Conservation (phyloP, 2,888 invertebrate species). For the Stenotaenia linearis region DNA sequence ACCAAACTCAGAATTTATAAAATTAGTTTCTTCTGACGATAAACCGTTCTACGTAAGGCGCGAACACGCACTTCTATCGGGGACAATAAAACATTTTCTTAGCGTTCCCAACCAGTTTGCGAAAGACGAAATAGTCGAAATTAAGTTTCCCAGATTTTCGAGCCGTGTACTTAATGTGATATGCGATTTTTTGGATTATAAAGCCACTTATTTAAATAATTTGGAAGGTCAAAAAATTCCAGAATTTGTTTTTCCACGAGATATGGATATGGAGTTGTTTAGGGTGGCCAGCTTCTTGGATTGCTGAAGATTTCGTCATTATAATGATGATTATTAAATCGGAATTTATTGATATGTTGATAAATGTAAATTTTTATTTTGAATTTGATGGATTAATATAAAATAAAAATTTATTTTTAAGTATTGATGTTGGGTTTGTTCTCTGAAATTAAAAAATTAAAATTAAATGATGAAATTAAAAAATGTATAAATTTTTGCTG, state of each 20-base stretch:
- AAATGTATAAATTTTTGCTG: no score
- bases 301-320: no score
- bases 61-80: constrained; percentile 53
- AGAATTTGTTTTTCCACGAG: neutral
- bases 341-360: no score
- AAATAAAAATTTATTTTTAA: no score
- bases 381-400: no score
- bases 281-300: neutral
- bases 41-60: constrained; percentile 54
- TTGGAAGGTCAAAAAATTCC: no score
- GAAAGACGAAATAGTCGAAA: constrained; percentile 54
- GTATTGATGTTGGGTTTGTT: no score
- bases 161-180: constrained; percentile 54
- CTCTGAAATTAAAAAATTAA: no score
- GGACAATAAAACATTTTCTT: constrained; percentile 52
- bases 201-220: constrained; percentile 46
- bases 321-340: no score
- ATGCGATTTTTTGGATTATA: constrained; percentile 55
- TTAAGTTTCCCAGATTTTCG: constrained; percentile 54
- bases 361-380: no score
- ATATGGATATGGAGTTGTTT: neutral
- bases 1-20: constrained; percentile 53
- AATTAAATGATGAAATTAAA: no score
- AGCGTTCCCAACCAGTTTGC: constrained; percentile 52
- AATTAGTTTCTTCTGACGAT: constrained; percentile 52